Percentiles rank a stretch among this genome's conserved stretches.
phyloP scores from a whole-genome alignment of 1,140 invertebrate genomes.

The Macrosteles quadrilineatus region DNA sequence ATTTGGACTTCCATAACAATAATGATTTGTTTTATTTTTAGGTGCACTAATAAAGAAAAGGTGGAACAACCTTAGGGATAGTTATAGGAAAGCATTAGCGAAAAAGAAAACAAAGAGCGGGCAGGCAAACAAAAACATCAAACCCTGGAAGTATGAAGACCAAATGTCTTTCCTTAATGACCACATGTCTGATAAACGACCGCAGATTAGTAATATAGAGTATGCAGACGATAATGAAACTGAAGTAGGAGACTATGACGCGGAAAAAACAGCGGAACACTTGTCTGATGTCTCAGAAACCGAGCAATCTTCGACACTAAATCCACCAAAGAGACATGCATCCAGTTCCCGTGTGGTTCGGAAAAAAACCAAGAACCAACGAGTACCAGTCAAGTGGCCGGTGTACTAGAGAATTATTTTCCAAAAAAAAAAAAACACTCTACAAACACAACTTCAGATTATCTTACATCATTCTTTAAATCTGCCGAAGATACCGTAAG shows the following conservation, averaged over 20 bases:
- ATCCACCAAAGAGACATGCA: not conserved
- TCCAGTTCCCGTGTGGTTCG: not conserved
- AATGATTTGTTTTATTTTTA: conserved; percentile 28
- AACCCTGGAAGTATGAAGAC: conserved; percentile 16
- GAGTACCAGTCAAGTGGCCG: not conserved
- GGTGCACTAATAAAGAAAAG: conserved; percentile 32
- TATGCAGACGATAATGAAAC: conserved; percentile 2
- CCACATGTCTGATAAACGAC: not conserved
- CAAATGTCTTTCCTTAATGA: conserved; percentile 20
- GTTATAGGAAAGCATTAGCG: not conserved
- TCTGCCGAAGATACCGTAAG: not conserved
- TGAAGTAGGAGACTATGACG: not conserved
- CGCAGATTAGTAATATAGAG: not conserved
- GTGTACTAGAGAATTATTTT: not conserved
- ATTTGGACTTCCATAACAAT: no score
- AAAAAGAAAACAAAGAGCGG: conserved; percentile 18
- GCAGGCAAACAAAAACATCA: not conserved
- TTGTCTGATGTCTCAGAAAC: conserved; percentile 11
- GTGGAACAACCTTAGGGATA: conserved; percentile 32
- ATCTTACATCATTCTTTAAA: no score
- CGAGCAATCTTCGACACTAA: not conserved
- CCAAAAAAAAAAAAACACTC: not conserved
- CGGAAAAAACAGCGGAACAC: conserved; percentile 13
- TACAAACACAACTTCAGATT: not conserved
- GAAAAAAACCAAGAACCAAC: not conserved